Evolutionary conservation across 2,797 vertebrate genomes (phyloP).

Genomic region (Myripristis murdjan): DNA sequence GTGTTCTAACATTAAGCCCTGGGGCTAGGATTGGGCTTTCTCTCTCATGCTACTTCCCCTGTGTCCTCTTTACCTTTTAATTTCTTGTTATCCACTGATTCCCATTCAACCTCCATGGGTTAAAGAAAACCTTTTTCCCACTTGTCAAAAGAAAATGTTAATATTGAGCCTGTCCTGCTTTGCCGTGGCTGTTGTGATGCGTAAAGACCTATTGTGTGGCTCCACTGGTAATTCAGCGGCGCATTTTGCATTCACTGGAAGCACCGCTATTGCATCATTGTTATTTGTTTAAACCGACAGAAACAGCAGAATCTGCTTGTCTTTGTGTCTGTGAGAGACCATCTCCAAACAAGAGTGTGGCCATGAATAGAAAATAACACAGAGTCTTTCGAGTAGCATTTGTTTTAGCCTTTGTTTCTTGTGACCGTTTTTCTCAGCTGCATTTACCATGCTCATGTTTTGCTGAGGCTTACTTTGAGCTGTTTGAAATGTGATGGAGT

Average conservation of each 20-base stretch:
- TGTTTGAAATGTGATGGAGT: slow-evolving; percentile 39
- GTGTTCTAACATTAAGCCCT: slow-evolving; percentile 91
- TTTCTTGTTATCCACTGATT: slow-evolving; percentile 88
- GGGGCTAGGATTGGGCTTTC: slow-evolving; percentile 90
- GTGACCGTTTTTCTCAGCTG: slow-evolving; percentile 54
- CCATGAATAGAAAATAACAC: slow-evolving; percentile 76
- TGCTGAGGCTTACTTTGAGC: slow-evolving; percentile 45
- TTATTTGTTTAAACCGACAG: slow-evolving; percentile 85
- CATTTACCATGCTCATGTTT: slow-evolving; percentile 60
- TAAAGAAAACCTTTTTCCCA: slow-evolving; percentile 86
- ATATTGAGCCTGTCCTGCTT: slow-evolving; percentile 83
- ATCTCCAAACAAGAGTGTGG: slow-evolving; percentile 78
- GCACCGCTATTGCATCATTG: slow-evolving; percentile 80
- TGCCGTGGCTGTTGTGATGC: slow-evolving; percentile 84
- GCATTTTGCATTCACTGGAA: slow-evolving; percentile 82
- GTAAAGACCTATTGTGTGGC: slow-evolving; percentile 72
- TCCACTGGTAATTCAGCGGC: slow-evolving; percentile 73
- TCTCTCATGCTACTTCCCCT: slow-evolving; percentile 79
- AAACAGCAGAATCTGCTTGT: slow-evolving; percentile 73
- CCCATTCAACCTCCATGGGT: slow-evolving; percentile 83
- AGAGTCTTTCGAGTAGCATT: slow-evolving; percentile 64
- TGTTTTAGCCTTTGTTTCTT: slow-evolving; percentile 74
- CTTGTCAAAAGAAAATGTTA: slow-evolving; percentile 87
- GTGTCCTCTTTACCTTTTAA: slow-evolving; percentile 88
- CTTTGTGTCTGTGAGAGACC: slow-evolving; percentile 82